These are phyloP conservation scores for Pachypsylla venusta DNA, from an alignment of 1,140 invertebrate genomes.

Conservation along the genomic window DNA sequence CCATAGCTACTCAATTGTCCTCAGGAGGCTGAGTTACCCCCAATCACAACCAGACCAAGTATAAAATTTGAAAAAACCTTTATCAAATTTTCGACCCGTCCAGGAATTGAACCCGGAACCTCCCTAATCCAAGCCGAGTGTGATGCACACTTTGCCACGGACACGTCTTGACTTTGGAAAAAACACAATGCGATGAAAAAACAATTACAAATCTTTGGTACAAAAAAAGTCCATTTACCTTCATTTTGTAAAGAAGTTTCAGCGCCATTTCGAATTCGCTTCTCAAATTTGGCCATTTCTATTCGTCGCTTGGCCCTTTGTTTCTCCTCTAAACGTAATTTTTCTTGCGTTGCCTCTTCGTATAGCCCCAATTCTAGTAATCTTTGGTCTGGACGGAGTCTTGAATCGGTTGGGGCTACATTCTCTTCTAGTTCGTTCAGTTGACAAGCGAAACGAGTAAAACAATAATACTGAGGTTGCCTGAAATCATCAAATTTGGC, in stretches of 20 bases:
- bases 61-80: too few relatives aligned
- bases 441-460: conserved; percentile 87
- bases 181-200: too few relatives aligned
- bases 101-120: too few relatives aligned
- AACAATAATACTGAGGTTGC: conserved; percentile 67
- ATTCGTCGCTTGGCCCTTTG: conserved; percentile 56
- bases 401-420: conserved; percentile 88
- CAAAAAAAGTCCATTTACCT: not conserved
- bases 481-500: too few relatives aligned
- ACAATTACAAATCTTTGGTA: too few relatives aligned
- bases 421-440: conserved; percentile 87
- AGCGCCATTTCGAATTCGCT: not conserved
- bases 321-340: conserved; percentile 86
- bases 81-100: too few relatives aligned
- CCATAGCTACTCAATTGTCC: too few relatives aligned
- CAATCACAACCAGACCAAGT: too few relatives aligned
- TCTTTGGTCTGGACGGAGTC: conserved; percentile 87
- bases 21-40: too few relatives aligned
- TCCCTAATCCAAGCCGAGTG: too few relatives aligned
- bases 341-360: conserved; percentile 91
- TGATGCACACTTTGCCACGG: too few relatives aligned
- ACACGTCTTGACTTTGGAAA: too few relatives aligned
- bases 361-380: conserved; percentile 93
- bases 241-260: not conserved
- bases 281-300: not conserved